These are phyloP conservation scores for Rhagoletis pomonella DNA, from an alignment of 1,140 invertebrate species.

Conservation along the genomic window DNA sequence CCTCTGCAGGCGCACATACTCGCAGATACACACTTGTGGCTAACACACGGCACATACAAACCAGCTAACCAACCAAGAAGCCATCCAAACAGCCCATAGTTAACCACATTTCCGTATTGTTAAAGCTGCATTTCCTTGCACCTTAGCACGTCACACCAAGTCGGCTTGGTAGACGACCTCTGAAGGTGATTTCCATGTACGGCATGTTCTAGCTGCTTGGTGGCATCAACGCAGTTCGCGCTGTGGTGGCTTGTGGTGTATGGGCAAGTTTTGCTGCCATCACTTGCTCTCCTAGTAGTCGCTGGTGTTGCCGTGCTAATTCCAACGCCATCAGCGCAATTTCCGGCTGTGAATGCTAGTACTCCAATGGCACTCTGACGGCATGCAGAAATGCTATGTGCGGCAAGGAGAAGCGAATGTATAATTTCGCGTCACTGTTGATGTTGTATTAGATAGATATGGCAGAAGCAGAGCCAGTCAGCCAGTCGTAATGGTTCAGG, in stretches of 20 bases:
- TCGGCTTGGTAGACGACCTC: not conserved
- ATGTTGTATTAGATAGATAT: not conserved
- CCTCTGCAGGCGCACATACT: not conserved
- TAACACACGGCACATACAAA: not conserved
- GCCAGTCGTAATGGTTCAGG: constrained; percentile 14
- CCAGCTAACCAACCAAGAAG: not conserved
- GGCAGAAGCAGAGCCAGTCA: not conserved
- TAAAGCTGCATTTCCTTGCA: constrained; percentile 41
- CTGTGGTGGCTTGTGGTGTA: not conserved
- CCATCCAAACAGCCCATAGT: constrained; percentile 18
- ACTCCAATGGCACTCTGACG: not conserved
- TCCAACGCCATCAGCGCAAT: constrained; percentile 38
- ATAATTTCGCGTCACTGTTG: not conserved
- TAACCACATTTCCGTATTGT: constrained; percentile 51
- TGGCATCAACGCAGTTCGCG: not conserved
- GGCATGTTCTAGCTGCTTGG: not conserved
- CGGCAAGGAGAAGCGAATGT: not conserved
- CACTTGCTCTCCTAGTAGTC: not conserved
- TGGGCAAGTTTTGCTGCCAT: constrained; percentile 6
- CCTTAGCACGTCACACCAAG: constrained; percentile 20
- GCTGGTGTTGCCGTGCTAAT: constrained; percentile 21
- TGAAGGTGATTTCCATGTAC: not conserved
- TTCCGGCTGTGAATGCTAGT: constrained; percentile 30
- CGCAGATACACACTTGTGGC: not conserved
- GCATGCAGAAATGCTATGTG: too few species aligned